Evolutionary conservation across 2,797 vertebrate genomes (phyloP), one percentile per base, ranked within the genome.

Genomic region (Peromyscus eremicus): DNA sequence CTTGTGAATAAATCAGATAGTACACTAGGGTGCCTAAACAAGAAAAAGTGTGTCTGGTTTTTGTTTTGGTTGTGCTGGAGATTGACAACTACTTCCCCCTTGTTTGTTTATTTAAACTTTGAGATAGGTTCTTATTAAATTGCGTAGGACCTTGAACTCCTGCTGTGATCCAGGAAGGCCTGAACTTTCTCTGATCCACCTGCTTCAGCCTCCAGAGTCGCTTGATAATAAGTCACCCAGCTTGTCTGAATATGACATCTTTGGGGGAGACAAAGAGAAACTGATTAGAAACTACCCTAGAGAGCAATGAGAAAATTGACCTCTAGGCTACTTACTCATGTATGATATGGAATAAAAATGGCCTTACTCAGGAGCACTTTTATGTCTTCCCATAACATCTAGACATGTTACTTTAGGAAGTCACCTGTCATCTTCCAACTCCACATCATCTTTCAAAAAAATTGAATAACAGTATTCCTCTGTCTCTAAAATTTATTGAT

Each of bases 391-490:
- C 40, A 40, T 87, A 16, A 94, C 40, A 76, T 76, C 25, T 94
- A 40, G 70, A 64, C 80, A 55, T 79, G 21, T 93, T 83, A 62
- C 10, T 25, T 90, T n/a, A 83, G 75, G 12, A 84, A 75, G 49
- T 37, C 55, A 55, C 57, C 10, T 75, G 19, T 71, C 29, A 37
- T 37, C 70, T 7, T 73, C 19, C 29, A 66, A 64, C 64, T 32
- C 27, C 29, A 32, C 27, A 32, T 96, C 34, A 66, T 96, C n/a
- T 81, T 84, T 93, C 88, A 94, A 94, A 80, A 34, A 90, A 52
- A 76, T 83, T 86, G 62, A 52, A 73, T 80, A 52, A 89, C 23
- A 2, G 81, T 27, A 62, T 80, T 90, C 57, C 52, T 84, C 80
- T 27, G 40, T 49, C 23, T 76, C 83, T 46, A 87, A 40, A 73